A percentile compares a stretch with the other conserved stretches of the same genome.
Evolutionary conservation across 2,797 vertebrate genomes (phyloP).

Genomic region (Buphagus erythrorhynchus): DNA sequence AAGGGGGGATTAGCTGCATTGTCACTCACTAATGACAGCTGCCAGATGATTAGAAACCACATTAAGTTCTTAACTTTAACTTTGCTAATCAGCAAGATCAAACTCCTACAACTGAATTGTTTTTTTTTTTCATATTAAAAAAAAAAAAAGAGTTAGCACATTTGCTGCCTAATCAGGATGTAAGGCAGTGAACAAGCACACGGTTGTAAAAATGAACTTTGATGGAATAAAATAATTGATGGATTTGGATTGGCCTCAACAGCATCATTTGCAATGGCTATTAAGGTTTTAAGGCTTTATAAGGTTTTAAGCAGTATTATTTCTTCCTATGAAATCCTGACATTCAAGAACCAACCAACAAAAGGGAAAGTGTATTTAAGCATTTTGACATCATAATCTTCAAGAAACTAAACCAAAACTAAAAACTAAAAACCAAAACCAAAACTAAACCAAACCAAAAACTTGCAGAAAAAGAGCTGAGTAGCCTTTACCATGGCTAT

Average conservation of each 20-base stretch:
- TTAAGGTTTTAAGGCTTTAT: too few species aligned
- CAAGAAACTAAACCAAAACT: background rate
- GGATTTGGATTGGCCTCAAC: background rate
- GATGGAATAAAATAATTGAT: background rate
- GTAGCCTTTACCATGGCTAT: background rate
- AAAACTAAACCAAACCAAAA: background rate
- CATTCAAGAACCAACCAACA: background rate
- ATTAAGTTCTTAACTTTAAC: constrained; percentile 55
- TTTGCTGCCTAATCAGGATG: background rate
- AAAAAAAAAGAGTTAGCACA: background rate
- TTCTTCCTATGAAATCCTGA: background rate
- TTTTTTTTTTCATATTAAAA: background rate
- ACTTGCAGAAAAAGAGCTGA: background rate
- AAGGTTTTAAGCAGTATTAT: background rate
- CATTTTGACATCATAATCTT: background rate
- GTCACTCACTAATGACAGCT: constrained; percentile 56
- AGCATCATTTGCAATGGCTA: background rate
- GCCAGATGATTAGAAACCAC: constrained; percentile 52
- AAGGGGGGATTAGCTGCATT: constrained; percentile 38
- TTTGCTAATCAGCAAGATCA: constrained; percentile 48
- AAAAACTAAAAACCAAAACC: background rate
- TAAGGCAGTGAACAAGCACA: background rate
- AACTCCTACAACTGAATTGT: background rate
- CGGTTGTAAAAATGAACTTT: background rate
- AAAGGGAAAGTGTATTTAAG: background rate